These are phyloP conservation scores for Carabus problematicus DNA, from an alignment of 2,888 invertebrate species.

Conservation along the genomic window DNA sequence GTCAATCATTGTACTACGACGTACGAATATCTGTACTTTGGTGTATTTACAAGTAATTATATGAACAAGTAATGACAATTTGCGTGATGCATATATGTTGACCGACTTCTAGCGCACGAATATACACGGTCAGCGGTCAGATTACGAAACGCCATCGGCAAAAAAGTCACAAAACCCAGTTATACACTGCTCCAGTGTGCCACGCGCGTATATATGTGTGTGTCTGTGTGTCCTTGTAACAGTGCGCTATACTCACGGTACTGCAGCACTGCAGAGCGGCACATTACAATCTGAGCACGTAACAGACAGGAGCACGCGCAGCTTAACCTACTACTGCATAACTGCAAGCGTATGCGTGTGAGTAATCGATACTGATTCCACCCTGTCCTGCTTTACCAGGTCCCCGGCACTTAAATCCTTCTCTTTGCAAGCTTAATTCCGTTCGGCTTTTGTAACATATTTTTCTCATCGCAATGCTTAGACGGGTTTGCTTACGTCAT, in stretches of 20 bases:
- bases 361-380: too few species aligned
- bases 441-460: too few species aligned
- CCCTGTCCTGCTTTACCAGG: too few species aligned
- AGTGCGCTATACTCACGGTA: constrained; percentile 34
- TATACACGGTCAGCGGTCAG: constrained; percentile 32
- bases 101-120: constrained; percentile 28
- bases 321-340: background rate
- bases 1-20: too few species aligned
- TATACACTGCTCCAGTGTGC: constrained; percentile 44
- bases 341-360: background rate
- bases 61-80: background rate
- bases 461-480: too few species aligned
- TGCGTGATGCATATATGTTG: constrained; percentile 27
- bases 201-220: too few species aligned
- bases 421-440: too few species aligned
- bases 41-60: background rate
- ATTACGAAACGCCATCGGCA: constrained; percentile 45
- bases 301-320: too few species aligned
- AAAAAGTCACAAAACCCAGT: constrained; percentile 45
- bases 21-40: background rate
- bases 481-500: too few species aligned
- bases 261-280: constrained; percentile 33
- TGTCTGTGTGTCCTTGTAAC: constrained; percentile 43
- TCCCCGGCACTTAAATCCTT: too few species aligned
- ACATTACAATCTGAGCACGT: constrained; percentile 27